Conservation (phyloP, 2,888 invertebrate species). For the Habrosyne pyritoides region DNA sequence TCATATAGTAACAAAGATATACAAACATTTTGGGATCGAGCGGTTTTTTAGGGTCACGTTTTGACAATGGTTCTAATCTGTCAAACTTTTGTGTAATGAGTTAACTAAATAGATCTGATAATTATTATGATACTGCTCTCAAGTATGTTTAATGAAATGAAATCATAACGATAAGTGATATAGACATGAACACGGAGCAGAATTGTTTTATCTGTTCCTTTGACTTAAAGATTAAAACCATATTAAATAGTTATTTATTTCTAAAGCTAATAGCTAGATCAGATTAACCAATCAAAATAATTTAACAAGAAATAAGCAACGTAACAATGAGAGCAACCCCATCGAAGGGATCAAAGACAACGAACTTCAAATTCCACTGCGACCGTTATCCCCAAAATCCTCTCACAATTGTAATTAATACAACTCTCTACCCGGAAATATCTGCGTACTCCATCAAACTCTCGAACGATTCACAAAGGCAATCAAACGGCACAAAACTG, state of each 20-base stretch:
- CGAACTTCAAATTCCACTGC: slow-evolving; percentile 41
- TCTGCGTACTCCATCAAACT: slow-evolving; percentile 78
- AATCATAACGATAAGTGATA: neutral
- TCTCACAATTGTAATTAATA: slow-evolving; percentile 74
- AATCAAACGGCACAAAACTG: slow-evolving; percentile 73
- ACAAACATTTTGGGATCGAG: no score
- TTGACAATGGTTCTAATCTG: no score
- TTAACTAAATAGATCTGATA: no score
- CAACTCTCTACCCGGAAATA: slow-evolving; percentile 76
- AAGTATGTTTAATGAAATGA: neutral
- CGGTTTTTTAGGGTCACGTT: no score
- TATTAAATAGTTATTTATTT: no score
- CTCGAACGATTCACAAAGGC: slow-evolving; percentile 68
- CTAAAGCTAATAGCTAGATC: slow-evolving; percentile 13
- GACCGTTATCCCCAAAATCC: slow-evolving; percentile 46
- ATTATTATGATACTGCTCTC: no score
- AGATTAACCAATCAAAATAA: neutral
- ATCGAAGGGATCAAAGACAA: slow-evolving; percentile 59
- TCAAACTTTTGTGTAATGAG: no score
- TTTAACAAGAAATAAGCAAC: neutral
- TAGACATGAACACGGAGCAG: no score
- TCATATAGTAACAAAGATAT: slow-evolving; percentile 8
- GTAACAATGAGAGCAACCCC: slow-evolving; percentile 23
- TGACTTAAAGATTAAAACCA: no score
- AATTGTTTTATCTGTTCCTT: no score